Percentiles rank a stretch among this genome's conserved stretches.
These are phyloP conservation scores for Spea multiplicata DNA, from an alignment of 2,113 vertebrate genomes.

Conservation along the genomic window DNA sequence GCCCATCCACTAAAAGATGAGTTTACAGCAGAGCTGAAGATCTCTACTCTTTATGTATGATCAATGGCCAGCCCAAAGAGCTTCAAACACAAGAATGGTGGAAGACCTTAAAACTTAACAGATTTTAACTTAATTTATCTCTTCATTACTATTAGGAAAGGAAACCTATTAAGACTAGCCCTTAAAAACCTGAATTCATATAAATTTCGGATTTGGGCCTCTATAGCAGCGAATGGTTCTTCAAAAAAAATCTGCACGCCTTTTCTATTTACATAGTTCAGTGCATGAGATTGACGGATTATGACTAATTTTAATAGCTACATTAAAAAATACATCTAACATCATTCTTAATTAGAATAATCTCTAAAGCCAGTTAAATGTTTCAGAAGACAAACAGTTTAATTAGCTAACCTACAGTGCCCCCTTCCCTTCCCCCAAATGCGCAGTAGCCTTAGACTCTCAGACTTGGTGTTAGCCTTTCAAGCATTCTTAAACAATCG, in stretches of 20 bases:
- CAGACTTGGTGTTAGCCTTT: conserved; percentile 90
- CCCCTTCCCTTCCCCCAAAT: conserved; percentile 77
- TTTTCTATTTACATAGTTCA: conserved; percentile 70
- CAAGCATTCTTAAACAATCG: conserved; percentile 97
- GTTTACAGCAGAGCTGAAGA: no score
- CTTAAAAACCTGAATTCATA: no score
- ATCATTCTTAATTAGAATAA: conserved; percentile 82
- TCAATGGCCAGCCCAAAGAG: no score
- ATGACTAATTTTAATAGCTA: conserved; percentile 80
- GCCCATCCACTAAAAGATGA: no score
- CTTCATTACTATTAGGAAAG: no score
- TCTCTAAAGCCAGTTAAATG: conserved; percentile 88
- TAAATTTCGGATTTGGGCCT: neutral
- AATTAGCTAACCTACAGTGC: conserved; percentile 89
- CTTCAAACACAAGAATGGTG: no score
- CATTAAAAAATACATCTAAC: conserved; percentile 80
- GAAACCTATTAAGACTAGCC: no score
- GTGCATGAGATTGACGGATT: conserved; percentile 68
- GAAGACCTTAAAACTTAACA: no score
- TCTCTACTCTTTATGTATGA: no score
- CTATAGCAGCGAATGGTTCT: neutral
- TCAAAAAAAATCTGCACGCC: neutral
- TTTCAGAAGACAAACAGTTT: conserved; percentile 93
- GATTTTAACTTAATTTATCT: no score
- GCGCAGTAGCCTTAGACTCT: conserved; percentile 77